Conservation (phyloP, 2,113 vertebrate genomes). For the Calyptomena viridis region DNA sequence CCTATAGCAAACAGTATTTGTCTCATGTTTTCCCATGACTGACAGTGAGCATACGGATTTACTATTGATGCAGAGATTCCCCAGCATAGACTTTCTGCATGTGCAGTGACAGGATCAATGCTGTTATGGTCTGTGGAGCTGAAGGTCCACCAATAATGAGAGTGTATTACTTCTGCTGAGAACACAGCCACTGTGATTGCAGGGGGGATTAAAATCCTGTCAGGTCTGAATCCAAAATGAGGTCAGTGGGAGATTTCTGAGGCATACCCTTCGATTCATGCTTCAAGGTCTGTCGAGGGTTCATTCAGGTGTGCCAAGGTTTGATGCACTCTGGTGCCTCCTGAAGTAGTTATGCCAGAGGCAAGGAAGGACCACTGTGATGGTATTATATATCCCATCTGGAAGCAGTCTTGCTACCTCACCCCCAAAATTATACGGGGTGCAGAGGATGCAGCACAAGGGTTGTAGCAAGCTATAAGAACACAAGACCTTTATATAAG, state of each 20-base stretch:
- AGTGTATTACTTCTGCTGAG: conserved; percentile 24
- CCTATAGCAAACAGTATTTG: background rate
- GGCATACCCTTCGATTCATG: conserved; percentile 7
- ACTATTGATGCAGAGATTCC: background rate
- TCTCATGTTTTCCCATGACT: background rate
- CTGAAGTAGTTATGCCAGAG: background rate
- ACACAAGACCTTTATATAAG: background rate
- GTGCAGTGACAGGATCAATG: background rate
- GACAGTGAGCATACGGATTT: background rate
- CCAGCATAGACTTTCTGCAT: background rate
- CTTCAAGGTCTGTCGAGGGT: conserved; percentile 41
- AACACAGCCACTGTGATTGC: background rate
- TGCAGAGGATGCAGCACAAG: background rate
- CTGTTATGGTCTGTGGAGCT: conserved; percentile 43
- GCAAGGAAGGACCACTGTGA: background rate
- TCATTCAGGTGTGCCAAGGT: background rate
- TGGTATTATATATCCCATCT: background rate
- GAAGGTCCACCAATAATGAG: conserved; percentile 32
- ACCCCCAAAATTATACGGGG: background rate
- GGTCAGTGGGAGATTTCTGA: conserved; percentile 36
- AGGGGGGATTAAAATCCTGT: conserved; percentile 35
- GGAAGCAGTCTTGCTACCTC: background rate
- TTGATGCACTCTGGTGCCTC: conserved; percentile 25
- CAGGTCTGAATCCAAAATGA: conserved; percentile 32
- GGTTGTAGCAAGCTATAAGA: background rate